A percentile compares a stretch with the other conserved stretches of the same genome.
Conservation (phyloP, 2,797 vertebrate species). For the Chelon auratus region DNA sequence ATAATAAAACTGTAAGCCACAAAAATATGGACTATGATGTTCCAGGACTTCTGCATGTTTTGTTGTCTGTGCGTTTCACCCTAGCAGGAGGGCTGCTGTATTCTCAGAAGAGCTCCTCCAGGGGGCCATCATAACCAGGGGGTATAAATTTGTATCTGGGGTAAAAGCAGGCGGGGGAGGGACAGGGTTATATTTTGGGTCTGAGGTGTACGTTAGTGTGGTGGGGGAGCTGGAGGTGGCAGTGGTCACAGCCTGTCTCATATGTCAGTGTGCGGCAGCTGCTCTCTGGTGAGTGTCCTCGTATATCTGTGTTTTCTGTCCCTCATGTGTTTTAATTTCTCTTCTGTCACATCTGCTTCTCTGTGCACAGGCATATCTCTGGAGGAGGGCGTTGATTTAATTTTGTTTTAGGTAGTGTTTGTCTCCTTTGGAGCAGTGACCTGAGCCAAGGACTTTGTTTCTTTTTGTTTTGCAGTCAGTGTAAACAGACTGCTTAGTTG, state of each 20-base stretch:
- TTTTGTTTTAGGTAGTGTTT: neutral
- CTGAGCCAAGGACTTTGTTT: neutral
- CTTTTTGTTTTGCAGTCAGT: neutral
- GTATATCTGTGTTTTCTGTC: constrained; percentile 27
- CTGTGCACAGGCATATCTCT: constrained; percentile 9
- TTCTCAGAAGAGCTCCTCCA: constrained; percentile 10
- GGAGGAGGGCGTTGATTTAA: constrained; percentile 4
- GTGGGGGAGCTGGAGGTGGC: constrained; percentile 27
- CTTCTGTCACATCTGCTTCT: constrained; percentile 37
- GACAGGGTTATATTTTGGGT: constrained; percentile 76
- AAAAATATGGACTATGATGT: neutral
- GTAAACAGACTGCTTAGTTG: neutral
- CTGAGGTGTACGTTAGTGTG: constrained; percentile 49
- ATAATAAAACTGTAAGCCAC: neutral
- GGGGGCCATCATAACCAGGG: constrained; percentile 9
- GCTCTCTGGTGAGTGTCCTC: constrained; percentile 81
- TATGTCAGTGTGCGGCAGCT: constrained; percentile 80
- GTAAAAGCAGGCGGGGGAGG: constrained; percentile 46
- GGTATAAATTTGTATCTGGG: constrained; percentile 72
- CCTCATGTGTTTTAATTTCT: constrained; percentile 40
- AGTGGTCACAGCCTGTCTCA: constrained; percentile 69
- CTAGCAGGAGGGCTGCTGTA: neutral
- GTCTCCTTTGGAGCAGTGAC: neutral
- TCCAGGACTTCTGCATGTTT: neutral
- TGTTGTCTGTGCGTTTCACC: neutral